phyloP scores from a whole-genome alignment of 1,140 invertebrate genomes.

The Bombus affinis region DNA sequence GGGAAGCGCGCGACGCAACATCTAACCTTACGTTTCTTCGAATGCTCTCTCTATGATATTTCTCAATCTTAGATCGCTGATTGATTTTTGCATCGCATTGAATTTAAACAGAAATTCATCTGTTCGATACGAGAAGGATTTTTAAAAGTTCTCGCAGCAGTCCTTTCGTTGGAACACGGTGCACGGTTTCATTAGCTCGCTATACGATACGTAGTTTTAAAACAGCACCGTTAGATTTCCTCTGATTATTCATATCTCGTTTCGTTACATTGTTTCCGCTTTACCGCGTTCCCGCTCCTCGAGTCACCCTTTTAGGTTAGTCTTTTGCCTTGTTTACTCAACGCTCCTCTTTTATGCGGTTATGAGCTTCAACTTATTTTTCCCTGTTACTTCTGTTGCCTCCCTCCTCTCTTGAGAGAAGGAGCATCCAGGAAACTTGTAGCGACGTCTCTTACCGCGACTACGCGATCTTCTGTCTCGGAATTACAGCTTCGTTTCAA shows the following conservation, averaged over 20 bases:
- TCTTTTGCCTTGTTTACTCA: constrained; percentile 35
- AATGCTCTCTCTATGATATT: too few relatives aligned
- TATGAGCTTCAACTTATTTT: constrained; percentile 41
- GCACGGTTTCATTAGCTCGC: neutral
- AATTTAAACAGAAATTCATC: too few relatives aligned
- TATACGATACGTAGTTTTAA: neutral
- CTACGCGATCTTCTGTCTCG: constrained; percentile 23
- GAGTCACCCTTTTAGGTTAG: neutral
- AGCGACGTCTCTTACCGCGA: constrained; percentile 11
- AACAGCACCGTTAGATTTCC: neutral
- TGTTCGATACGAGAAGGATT: neutral
- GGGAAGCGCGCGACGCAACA: too few relatives aligned
- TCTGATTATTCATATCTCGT: constrained; percentile 32
- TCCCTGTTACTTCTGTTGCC: constrained; percentile 18
- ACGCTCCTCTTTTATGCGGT: constrained; percentile 25
- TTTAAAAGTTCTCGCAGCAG: neutral
- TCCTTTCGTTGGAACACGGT: neutral
- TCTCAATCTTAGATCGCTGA: too few relatives aligned
- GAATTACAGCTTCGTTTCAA: constrained; percentile 37
- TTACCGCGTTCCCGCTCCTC: neutral
- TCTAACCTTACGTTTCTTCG: too few relatives aligned
- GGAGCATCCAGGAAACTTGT: constrained; percentile 5
- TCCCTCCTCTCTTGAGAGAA: neutral
- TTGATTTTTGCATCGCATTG: too few relatives aligned
- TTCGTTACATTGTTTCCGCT: constrained; percentile 19